Evolutionary conservation across 2,888 invertebrate genomes (phyloP), one percentile per base, ranked within the genome.

Genomic region (Erebia aethiops): DNA sequence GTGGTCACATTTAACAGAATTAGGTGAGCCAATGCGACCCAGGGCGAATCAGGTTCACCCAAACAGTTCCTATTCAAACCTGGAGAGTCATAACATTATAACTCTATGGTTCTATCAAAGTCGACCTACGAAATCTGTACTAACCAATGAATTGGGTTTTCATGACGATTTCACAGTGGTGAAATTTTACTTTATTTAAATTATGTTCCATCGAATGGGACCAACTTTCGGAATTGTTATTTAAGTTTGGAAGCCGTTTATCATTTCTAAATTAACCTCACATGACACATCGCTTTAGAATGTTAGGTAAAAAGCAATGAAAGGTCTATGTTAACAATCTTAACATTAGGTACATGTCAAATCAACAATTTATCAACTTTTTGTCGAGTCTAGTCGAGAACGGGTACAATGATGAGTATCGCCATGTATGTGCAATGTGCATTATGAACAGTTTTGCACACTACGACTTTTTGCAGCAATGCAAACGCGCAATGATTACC

Each of bases 351-450:
- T 65, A 64, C 73, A 69, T 73, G 73, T 71, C 62, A 73, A 74
- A 71, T 62, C 58, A 54, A 61, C 69, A 21, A 73, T 74, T 71
- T 73, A 74, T 74, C 71, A 74, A 57, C 67, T 74, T 74, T 74
- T 74, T 74, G 69, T 62, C 7, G 64, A 57, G 64, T 70, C 57
- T 71, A 57, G 69, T 71, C 69, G 60, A 56, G 69, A 69, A 71
- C 72, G 57, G 35, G 60, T 62, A 69, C 70, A 62, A 54, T 69
- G 71, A 72, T 69, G 71, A 60, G 66, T 70, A 67, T 63, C 73
- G 68, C 71, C 67, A 67, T 69, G 69, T 71, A 46, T 61, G 67
- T 67, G 49, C 69, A 41, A n/a, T 71, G 73, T 67, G 66, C 73
- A 71, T 61, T 69, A 61, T 69, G 49, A 52, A 65, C 35, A 14